Conservation (phyloP, 1,140 invertebrate species). For the Tetramorium alpestre region DNA sequence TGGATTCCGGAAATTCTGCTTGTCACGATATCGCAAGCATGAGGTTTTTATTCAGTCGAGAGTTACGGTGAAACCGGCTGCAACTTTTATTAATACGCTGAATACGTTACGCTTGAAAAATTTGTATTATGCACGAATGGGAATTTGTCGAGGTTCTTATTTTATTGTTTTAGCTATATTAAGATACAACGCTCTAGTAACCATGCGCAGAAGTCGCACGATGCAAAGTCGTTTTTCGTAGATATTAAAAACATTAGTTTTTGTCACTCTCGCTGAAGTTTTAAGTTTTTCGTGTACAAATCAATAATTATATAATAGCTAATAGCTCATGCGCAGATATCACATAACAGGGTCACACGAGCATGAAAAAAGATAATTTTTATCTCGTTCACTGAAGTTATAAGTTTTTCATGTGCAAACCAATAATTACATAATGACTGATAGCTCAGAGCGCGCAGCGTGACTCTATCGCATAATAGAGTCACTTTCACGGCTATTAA, state of each 20-base stretch:
- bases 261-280: background rate
- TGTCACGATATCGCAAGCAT: conserved; percentile 27
- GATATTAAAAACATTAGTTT: conserved; percentile 1
- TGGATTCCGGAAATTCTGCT: background rate
- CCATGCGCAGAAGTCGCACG: conserved; percentile 10
- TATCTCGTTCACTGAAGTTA: background rate
- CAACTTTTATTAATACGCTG: conserved; percentile 44
- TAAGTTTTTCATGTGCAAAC: background rate
- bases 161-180: conserved; percentile 33
- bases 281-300: background rate
- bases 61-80: conserved; percentile 6
- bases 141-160: conserved; percentile 4
- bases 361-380: conserved; percentile 1
- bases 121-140: conserved; percentile 37
- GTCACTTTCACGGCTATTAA: conserved; percentile 42
- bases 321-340: conserved; percentile 3
- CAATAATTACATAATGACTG: background rate
- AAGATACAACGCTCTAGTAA: background rate
- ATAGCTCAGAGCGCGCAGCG: background rate
- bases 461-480: background rate
- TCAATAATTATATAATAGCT: background rate
- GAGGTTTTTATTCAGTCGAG: conserved; percentile 22
- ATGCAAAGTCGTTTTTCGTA: background rate
- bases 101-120: conserved; percentile 43
- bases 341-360: conserved; percentile 25